Percentiles rank a stretch among this genome's conserved stretches.
phyloP scores from a whole-genome alignment of 2,888 invertebrate species.

The Mesoligia furuncula region DNA sequence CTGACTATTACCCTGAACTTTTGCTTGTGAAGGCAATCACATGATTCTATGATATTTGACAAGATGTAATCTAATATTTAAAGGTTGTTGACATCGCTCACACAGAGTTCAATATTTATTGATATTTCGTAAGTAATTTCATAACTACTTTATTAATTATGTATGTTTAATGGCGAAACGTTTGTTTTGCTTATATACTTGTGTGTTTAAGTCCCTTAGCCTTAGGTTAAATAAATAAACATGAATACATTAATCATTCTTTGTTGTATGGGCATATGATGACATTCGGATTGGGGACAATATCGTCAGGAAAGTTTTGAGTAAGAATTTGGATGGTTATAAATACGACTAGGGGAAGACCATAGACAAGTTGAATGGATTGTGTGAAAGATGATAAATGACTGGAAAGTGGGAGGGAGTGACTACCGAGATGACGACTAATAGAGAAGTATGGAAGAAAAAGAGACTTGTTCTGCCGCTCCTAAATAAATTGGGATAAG shows the following conservation, averaged over 20 bases:
- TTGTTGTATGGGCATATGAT: neutral
- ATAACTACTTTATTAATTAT: conserved; percentile 32
- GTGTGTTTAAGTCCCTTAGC: conserved; percentile 7
- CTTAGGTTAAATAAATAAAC: conserved; percentile 19
- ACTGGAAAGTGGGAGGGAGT: neutral
- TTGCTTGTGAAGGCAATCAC: neutral
- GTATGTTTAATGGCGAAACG: conserved; percentile 27
- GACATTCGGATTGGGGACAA: neutral
- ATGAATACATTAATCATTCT: neutral
- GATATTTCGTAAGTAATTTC: conserved; percentile 36
- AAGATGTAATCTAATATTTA: conserved; percentile 9
- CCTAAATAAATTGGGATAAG: neutral
- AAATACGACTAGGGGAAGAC: neutral
- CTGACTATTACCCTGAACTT: neutral
- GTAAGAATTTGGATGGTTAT: neutral
- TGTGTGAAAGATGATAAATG: neutral
- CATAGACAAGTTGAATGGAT: neutral
- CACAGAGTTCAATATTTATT: conserved; percentile 14
- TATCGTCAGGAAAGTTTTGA: neutral
- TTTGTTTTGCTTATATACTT: conserved; percentile 19
- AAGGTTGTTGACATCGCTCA: conserved; percentile 11
- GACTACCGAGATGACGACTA: neutral
- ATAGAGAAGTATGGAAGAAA: neutral
- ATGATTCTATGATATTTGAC: conserved; percentile 6
- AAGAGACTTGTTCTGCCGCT: neutral